Conservation (phyloP, 2,888 invertebrate species). For the Idaea biselata region DNA sequence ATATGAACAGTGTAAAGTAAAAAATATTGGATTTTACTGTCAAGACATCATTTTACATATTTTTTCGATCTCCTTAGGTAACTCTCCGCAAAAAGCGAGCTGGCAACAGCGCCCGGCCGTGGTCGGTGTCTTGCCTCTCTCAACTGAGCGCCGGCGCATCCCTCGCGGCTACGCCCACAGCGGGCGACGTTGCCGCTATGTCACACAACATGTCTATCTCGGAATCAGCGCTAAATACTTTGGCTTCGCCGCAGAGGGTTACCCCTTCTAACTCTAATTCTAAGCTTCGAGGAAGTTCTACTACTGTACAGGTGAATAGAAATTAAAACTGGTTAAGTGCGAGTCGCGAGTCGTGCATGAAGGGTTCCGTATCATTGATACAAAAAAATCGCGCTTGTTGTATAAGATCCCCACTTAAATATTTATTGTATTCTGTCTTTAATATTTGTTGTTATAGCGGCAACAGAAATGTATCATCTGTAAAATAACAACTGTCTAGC, state of each 20-base stretch:
- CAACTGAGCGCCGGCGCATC: constrained; percentile 81
- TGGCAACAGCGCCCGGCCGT: constrained; percentile 84
- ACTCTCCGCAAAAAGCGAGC: constrained; percentile 82
- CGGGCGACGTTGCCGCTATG: constrained; percentile 58
- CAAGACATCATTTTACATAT: too few species aligned
- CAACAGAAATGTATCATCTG: too few species aligned
- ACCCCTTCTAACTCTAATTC: constrained; percentile 67
- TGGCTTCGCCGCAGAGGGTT: constrained; percentile 78
- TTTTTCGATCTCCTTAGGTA: constrained; percentile 28
- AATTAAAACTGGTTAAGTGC: not conserved
- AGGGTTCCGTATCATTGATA: too few species aligned
- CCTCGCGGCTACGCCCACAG: constrained; percentile 64
- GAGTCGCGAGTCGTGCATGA: too few species aligned
- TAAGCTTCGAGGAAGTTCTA: constrained; percentile 72
- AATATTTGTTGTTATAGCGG: too few species aligned
- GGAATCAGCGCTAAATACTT: constrained; percentile 91
- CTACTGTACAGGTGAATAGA: constrained; percentile 67
- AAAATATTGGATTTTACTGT: too few species aligned
- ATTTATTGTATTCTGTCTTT: too few species aligned
- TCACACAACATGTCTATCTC: constrained; percentile 90
- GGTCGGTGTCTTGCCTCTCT: constrained; percentile 93
- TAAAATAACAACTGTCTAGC: too few species aligned
- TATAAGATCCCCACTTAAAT: too few species aligned
- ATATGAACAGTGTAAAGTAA: too few species aligned
- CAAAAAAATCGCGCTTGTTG: too few species aligned